Base-by-base conservation (phyloP, 2,797 vertebrate species). In the Myiotriccus ornatus region DNA sequence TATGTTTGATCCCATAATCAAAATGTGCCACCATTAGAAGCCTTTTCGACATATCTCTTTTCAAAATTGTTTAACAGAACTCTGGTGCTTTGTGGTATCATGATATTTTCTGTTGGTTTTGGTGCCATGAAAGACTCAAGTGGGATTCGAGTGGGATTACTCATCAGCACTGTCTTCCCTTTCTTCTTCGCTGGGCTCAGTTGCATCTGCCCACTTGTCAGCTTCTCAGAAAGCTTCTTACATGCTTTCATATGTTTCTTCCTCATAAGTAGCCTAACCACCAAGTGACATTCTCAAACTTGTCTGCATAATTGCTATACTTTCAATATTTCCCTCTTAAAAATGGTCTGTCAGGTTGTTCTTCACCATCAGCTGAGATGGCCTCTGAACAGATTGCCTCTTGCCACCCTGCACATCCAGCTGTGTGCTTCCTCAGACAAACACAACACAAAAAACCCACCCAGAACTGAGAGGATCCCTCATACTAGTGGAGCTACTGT, bases 21-120 rank as follows among this genome's bases (percentile, higher is more conserved):
- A 95, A 82, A 76, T 46, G 34, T 69, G 47, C 57, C 63, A 89
- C 47, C 71, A 64, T 80, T 77, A 79, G 56, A 85, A 93, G 22
- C 6, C 18, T 68, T 87, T 77, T n/a, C 53, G 53, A 71, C 20
- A 28, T 23, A 64, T 60, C 60, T 60, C 5, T 60, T 77, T 56
- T 68, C 67, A 64, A 80, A 32, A 22, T n/a, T 63, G 9, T 47
- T 86, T 47, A 52, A 70, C 12, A 37, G 59, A 76, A 62, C 50
- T 44, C 32, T 52, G 49, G 14, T 41, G 56, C 44, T 76, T 28
- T 14, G n/a, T 78, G 62, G 13, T 59, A 74, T 41, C 0, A 0
- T 50, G 47, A 73, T 30, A 8, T 37, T 59, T 90, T 89, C 41
- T 37, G 8, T 69, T 75, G 34, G 11, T 8, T 84, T 87, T 52